These are phyloP conservation scores for Caenorhabditis japonica DNA, from an alignment of 2,888 invertebrate species.

Conservation along the genomic window DNA sequence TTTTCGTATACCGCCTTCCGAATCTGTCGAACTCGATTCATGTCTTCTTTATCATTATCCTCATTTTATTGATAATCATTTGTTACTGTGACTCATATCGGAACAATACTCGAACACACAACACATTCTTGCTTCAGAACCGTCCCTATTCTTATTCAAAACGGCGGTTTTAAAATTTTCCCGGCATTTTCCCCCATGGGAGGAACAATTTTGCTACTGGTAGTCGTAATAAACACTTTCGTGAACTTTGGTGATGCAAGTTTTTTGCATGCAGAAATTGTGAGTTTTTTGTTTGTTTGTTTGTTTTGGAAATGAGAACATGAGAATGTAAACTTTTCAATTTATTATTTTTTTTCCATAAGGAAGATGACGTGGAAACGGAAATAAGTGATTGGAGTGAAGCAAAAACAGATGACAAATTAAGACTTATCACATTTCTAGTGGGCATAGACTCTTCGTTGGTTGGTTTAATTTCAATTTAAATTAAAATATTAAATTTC, in stretches of 20 bases:
- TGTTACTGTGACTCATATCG: conserved; percentile 30
- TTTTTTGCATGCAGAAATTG: conserved; percentile 42
- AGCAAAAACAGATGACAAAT: conserved; percentile 34
- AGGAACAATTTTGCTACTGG: conserved; percentile 17
- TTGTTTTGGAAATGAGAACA: neutral
- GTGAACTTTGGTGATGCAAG: conserved; percentile 5
- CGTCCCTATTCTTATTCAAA: conserved; percentile 31
- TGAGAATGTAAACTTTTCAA: too few relatives aligned
- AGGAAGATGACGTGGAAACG: conserved; percentile 48
- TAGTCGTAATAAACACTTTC: conserved; percentile 2
- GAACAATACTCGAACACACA: neutral
- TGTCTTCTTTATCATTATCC: conserved; percentile 22
- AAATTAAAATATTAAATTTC: neutral
- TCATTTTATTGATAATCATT: conserved; percentile 19
- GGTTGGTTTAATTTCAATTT: conserved; percentile 42
- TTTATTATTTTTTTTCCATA: too few relatives aligned
- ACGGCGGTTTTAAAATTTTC: conserved; percentile 32
- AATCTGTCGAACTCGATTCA: conserved; percentile 21
- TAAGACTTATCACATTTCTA: conserved; percentile 51
- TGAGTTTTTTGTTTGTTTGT: too few relatives aligned
- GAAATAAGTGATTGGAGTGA: conserved; percentile 59
- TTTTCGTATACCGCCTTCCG: conserved; percentile 4
- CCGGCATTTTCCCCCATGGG: conserved; percentile 22
- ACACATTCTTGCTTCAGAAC: conserved; percentile 7
- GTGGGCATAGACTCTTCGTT: conserved; percentile 55